Evolutionary conservation across 2,797 vertebrate species (phyloP), one percentile per base, ranked within the genome.

Genomic region (Myripristis jacobus): DNA sequence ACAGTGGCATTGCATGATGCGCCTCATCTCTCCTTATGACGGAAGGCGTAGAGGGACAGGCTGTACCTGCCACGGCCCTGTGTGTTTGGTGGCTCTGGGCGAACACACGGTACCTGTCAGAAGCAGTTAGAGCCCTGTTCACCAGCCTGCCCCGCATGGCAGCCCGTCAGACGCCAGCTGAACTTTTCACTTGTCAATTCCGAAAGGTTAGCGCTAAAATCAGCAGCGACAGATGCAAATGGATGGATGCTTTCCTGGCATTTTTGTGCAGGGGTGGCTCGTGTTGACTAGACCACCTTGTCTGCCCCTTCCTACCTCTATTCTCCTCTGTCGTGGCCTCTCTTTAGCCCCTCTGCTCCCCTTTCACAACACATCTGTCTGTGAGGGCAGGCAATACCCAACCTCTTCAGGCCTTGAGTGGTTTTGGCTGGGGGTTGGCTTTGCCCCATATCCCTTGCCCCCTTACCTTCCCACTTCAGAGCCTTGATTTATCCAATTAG

Each of bases 161-260:
- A 90, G 92, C 87, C 87, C 91, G 89, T 95, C 94, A 90, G 92
- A 93, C 73, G 77, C 82, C 84, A 91, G 86, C 88, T 95, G 94
- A 95, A 94, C 94, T 94, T 95, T 94, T 94, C 93, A 93, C 83
- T 95, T 96, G 95, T 95, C 95, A 95, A 94, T 95, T 94, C 93
- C 92, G 88, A 97, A 97, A 97, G 94, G 94, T 96, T 96, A 95
- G 92, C 81, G 66, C 89, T 92, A 86, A 90, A 92, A 94, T 88
- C 92, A 87, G 91, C 89, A 89, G 87, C 89, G 92, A 81, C 80
- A 81, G 89, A 91, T 91, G 92, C 90, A 90, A 91, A 89, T 90
- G 91, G 92, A 92, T 89, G 87, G 92, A 87, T 88, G 87, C 77
- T 80, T 89, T 82, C 52, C 44, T 93, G 89, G 86, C 88, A 84